These are phyloP conservation scores for Panthera leo DNA, from an alignment of 2,113 vertebrate species.

Conservation along the genomic window DNA sequence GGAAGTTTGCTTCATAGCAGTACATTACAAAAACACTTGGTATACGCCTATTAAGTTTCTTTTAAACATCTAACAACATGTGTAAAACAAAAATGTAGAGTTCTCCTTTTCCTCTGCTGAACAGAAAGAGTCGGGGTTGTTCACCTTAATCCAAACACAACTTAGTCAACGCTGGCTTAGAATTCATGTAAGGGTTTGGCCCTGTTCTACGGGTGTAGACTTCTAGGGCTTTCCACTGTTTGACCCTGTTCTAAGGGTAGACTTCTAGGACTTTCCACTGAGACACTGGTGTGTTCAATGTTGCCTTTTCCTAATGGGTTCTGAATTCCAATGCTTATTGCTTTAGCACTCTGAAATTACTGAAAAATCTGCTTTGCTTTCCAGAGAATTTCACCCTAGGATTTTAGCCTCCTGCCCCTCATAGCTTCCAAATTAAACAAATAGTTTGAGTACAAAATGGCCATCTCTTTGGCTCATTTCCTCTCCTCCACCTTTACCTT, in stretches of 20 bases:
- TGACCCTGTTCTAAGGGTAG: not conserved
- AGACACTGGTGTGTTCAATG: not conserved
- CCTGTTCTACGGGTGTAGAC: not conserved
- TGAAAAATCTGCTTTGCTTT: not conserved
- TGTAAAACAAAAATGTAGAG: not conserved
- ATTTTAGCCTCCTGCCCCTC: not conserved
- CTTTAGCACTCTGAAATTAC: not conserved
- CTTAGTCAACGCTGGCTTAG: not conserved
- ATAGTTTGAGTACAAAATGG: not conserved
- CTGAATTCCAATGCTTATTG: not conserved
- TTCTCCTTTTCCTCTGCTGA: not conserved
- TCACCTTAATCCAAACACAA: not conserved
- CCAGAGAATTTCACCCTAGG: not conserved
- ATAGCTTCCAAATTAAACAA: not conserved
- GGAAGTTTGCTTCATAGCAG: not conserved
- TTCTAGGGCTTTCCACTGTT: not conserved
- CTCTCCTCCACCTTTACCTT: not conserved
- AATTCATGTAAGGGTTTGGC: not conserved
- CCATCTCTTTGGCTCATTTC: not conserved
- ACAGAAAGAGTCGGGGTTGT: not conserved
- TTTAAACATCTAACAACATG: not conserved
- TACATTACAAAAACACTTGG: not conserved
- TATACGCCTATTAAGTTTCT: not conserved
- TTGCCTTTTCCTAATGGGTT: not conserved
- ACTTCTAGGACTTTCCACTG: not conserved